These are phyloP conservation scores for Bimastos eiseni DNA, from an alignment of 2,888 invertebrate genomes.

Conservation along the genomic window DNA sequence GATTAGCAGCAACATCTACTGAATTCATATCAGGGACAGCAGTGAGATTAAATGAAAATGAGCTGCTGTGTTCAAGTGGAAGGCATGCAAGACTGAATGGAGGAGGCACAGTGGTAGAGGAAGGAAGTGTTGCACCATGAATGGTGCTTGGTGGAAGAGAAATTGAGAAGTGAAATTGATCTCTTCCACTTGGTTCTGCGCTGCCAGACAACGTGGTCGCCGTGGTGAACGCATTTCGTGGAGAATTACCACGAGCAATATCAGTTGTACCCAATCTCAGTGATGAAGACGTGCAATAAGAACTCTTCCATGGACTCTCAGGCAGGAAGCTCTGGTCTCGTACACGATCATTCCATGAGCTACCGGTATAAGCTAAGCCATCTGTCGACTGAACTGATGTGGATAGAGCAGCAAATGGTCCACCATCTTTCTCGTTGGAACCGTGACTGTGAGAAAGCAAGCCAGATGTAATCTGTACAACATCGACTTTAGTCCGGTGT, in stretches of 20 bases:
- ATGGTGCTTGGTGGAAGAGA: background rate
- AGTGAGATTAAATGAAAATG: background rate
- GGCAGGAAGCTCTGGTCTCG: background rate
- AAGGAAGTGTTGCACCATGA: background rate
- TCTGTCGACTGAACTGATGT: background rate
- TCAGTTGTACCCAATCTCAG: background rate
- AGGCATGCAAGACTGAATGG: slow-evolving; percentile 22
- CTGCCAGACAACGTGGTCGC: background rate
- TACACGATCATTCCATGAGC: slow-evolving; percentile 19
- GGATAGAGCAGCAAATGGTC: background rate
- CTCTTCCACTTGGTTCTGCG: slow-evolving; percentile 13
- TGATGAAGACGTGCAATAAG: background rate
- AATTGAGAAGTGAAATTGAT: slow-evolving; percentile 10
- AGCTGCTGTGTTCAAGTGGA: slow-evolving; percentile 1
- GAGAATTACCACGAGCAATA: background rate
- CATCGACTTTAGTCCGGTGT: background rate
- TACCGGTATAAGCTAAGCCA: background rate
- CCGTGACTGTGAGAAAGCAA: slow-evolving; percentile 1
- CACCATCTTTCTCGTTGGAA: background rate
- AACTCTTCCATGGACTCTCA: background rate
- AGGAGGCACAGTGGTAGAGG: slow-evolving; percentile 9
- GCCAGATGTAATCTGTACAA: background rate
- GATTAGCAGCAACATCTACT: background rate
- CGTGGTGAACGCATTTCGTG: background rate
- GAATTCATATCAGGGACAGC: slow-evolving; percentile 4